Evolutionary conservation across 35 echinoderm and acorn worm species (phyloP).

Genomic region (Hemicentrotus pulcherrimus): DNA sequence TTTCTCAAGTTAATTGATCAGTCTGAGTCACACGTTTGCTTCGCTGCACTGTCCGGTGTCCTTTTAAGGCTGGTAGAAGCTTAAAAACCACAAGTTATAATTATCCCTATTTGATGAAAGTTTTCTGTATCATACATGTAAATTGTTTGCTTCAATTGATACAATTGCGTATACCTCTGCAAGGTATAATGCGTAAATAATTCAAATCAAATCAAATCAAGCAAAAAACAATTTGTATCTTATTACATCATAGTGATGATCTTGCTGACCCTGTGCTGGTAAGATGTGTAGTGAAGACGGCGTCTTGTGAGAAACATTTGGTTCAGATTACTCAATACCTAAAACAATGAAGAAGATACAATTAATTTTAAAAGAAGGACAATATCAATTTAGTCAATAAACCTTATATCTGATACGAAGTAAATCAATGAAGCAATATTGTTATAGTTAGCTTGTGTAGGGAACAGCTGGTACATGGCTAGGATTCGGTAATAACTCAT

Average conservation of each 20-base stretch:
- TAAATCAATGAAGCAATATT: no score
- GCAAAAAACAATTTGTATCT: not conserved
- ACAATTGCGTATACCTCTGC: not conserved
- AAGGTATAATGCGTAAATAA: not conserved
- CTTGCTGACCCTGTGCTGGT: constrained; percentile 57
- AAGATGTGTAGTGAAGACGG: constrained; percentile 28
- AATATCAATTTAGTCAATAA: not conserved
- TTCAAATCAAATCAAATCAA: not conserved
- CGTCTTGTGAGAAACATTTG: constrained; percentile 66
- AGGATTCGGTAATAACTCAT: no score
- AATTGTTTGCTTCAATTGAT: not conserved
- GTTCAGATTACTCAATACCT: constrained; percentile 48
- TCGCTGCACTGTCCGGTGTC: no score
- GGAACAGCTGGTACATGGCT: no score
- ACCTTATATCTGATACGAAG: no score
- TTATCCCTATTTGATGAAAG: no score
- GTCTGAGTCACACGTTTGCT: no score
- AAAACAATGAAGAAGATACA: not conserved
- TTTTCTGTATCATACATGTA: no score
- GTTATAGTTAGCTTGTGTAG: no score
- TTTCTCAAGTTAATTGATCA: no score
- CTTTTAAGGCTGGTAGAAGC: no score
- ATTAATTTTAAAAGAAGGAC: not conserved
- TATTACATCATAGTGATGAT: constrained; percentile 63
- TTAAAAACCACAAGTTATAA: no score